Evolutionary conservation across 2,113 vertebrate species (phyloP).

Genomic region (Crocuta crocuta): DNA sequence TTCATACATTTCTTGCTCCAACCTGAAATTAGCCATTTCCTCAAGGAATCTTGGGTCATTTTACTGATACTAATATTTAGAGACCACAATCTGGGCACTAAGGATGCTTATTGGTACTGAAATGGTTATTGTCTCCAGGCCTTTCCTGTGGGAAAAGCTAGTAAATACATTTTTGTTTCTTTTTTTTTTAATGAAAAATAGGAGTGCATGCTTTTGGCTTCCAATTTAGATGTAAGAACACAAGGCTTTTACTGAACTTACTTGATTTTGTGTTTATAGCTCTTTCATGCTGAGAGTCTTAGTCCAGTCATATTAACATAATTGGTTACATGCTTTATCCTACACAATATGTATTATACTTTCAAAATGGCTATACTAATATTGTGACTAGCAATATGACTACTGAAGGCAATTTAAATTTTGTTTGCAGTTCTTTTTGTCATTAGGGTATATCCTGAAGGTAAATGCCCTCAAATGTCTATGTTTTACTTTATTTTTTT

Average conservation of each 20-base stretch:
- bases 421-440: not conserved
- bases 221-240: not conserved
- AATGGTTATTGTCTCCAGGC: not conserved
- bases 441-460: not conserved
- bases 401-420: not conserved
- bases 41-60: not conserved
- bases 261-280: not conserved
- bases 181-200: not conserved
- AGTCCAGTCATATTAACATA: not conserved
- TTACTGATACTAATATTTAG: not conserved
- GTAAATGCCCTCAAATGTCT: not conserved
- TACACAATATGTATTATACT: not conserved
- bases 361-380: not conserved
- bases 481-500: too few species aligned
- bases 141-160: not conserved
- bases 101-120: not conserved
- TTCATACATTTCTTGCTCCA: not conserved
- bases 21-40: not conserved
- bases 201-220: not conserved
- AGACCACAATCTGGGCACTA: not conserved
- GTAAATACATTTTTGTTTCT: not conserved
- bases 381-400: not conserved
- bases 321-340: not conserved
- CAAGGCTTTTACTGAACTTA: not conserved
- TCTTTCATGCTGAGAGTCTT: not conserved